A percentile compares a stretch with the other conserved stretches of the same genome.
phyloP scores from a whole-genome alignment of 2,113 vertebrate genomes.

The Empidonax traillii region DNA sequence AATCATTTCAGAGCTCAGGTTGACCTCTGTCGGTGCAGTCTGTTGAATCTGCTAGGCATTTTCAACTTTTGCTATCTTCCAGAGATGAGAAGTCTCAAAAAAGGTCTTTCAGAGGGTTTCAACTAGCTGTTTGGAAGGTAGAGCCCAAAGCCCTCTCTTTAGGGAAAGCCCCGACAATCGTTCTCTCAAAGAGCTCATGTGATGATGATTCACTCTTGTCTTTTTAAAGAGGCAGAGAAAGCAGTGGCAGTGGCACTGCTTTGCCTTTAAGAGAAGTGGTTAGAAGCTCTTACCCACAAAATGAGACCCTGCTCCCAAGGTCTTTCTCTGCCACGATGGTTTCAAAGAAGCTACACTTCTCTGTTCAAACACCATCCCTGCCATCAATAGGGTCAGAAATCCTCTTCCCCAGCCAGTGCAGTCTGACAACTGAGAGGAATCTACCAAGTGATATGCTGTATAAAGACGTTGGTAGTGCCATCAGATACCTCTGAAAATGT shows the following conservation, averaged over 20 bases:
- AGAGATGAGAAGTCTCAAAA: not conserved
- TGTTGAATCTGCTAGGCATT: not conserved
- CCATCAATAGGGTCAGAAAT: not conserved
- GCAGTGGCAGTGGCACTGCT: not conserved
- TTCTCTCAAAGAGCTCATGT: not conserved
- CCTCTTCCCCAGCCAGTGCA: not conserved
- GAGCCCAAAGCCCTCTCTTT: not conserved
- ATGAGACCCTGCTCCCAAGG: not conserved
- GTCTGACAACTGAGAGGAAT: not conserved
- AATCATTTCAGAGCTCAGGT: not conserved
- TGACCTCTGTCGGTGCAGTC: not conserved
- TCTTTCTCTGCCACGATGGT: not conserved
- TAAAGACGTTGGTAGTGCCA: not conserved
- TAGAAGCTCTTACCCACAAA: not conserved
- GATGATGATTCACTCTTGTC: not conserved
- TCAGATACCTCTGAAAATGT: not conserved
- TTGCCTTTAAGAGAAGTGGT: not conserved
- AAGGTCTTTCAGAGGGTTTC: not conserved
- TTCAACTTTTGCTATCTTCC: not conserved
- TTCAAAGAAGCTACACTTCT: not conserved
- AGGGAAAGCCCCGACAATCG: not conserved
- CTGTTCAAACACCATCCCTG: not conserved
- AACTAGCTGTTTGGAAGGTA: not conserved
- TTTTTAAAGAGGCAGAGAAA: not conserved
- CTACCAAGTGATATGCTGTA: rapidly evolving